A percentile compares a stretch with the other conserved stretches of the same genome.
Evolutionary conservation across 1,140 invertebrate species (phyloP).

Genomic region (Akabosia matsudoensis): DNA sequence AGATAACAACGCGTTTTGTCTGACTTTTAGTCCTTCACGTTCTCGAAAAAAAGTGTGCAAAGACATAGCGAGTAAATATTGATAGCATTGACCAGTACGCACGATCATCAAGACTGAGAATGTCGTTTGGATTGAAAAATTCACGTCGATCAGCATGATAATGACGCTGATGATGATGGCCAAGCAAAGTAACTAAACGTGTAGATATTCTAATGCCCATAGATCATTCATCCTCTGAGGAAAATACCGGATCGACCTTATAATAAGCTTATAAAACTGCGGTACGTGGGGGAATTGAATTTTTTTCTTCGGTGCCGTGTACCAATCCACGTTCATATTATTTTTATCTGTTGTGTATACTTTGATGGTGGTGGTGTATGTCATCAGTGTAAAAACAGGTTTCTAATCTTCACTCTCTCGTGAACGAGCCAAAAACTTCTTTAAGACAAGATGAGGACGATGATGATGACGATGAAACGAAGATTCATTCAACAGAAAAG

Average conservation of each 20-base stretch:
- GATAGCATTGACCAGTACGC: no score
- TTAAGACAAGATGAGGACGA: background rate
- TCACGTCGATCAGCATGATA: no score
- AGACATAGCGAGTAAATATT: no score
- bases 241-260: background rate
- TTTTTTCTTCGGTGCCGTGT: no score
- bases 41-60: no score
- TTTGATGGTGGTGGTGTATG: background rate
- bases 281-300: no score
- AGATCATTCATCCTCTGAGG: background rate
- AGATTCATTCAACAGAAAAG: background rate
- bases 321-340: no score
- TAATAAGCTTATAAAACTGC: no score
- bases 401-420: background rate
- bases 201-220: background rate
- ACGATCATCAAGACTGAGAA: no score
- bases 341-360: no score
- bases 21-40: no score
- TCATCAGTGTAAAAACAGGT: background rate
- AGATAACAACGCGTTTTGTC: no score
- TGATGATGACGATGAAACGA: background rate
- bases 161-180: background rate
- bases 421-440: background rate
- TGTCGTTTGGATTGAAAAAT: background rate
- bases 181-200: background rate